Conservation (phyloP, 2,888 invertebrate species). For the Tridacna crocea region DNA sequence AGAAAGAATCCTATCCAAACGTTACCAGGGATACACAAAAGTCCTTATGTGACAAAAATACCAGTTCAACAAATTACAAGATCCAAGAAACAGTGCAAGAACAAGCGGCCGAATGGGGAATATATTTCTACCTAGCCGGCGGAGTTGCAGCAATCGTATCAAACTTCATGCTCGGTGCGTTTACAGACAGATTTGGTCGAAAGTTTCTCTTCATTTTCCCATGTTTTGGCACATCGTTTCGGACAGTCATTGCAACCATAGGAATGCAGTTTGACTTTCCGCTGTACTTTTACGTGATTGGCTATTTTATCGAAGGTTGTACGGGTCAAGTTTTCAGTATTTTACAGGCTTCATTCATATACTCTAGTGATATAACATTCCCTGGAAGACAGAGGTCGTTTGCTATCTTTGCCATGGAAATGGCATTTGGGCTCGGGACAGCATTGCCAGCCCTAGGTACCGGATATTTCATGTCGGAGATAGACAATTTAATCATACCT, state of each 20-base stretch:
- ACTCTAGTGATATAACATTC: slow-evolving; percentile 60
- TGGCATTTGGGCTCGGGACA: slow-evolving; percentile 48
- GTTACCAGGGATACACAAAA: slow-evolving; percentile 19
- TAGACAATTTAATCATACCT: slow-evolving; percentile 46
- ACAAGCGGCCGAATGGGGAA: slow-evolving; percentile 49
- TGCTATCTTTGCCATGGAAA: slow-evolving; percentile 51
- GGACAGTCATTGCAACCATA: slow-evolving; percentile 33
- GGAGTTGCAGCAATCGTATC: slow-evolving; percentile 50
- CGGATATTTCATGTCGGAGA: slow-evolving; percentile 59
- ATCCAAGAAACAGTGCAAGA: slow-evolving; percentile 52
- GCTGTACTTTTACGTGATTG: slow-evolving; percentile 46
- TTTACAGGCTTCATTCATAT: slow-evolving; percentile 46
- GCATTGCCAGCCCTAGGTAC: slow-evolving; percentile 42
- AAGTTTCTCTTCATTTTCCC: slow-evolving; percentile 60
- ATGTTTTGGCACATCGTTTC: slow-evolving; percentile 46
- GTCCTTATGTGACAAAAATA: slow-evolving; percentile 40
- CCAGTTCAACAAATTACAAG: slow-evolving; percentile 7
- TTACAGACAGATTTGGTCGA: slow-evolving; percentile 61
- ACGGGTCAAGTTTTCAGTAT: slow-evolving; percentile 57
- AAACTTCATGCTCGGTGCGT: slow-evolving; percentile 56
- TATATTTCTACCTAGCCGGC: slow-evolving; percentile 48
- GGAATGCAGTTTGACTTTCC: slow-evolving; percentile 53
- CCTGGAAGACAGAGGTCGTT: slow-evolving; percentile 55
- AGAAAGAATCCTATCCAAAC: slow-evolving; percentile 43
- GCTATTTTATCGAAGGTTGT: slow-evolving; percentile 57